These are phyloP conservation scores for Heliconius eleuchia DNA, from an alignment of 1,140 invertebrate genomes.

Conservation along the genomic window DNA sequence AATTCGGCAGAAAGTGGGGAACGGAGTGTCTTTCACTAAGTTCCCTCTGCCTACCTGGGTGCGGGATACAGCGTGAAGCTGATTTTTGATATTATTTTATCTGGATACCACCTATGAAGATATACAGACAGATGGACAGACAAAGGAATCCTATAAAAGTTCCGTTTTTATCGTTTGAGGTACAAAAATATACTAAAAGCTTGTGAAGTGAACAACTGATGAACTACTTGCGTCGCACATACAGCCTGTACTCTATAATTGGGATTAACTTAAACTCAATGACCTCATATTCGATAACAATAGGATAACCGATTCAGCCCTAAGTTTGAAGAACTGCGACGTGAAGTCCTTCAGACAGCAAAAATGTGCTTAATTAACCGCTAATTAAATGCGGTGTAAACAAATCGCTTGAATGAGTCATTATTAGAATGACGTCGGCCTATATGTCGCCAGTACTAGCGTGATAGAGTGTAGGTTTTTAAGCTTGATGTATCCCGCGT, in stretches of 20 bases:
- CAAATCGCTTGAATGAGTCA: slow-evolving; percentile 38
- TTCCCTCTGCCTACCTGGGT: too few relatives aligned
- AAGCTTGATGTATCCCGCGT: too few relatives aligned
- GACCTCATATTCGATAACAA: neutral
- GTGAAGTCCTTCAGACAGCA: slow-evolving; percentile 21
- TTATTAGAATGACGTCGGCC: neutral
- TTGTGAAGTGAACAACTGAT: neutral
- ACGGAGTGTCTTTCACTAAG: too few relatives aligned
- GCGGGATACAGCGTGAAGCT: too few relatives aligned
- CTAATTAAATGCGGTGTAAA: slow-evolving; percentile 42
- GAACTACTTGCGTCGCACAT: neutral
- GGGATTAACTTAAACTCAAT: neutral
- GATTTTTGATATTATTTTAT: too few relatives aligned
- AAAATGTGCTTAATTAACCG: slow-evolving; percentile 43
- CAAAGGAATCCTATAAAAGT: too few relatives aligned
- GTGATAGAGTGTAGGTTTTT: neutral
- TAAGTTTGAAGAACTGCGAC: slow-evolving; percentile 23
- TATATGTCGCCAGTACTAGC: neutral
- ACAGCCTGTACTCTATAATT: neutral
- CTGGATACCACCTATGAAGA: too few relatives aligned
- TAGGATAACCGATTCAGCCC: neutral
- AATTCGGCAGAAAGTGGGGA: too few relatives aligned
- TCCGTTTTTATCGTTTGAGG: too few relatives aligned
- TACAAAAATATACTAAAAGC: neutral
- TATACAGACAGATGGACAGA: too few relatives aligned